Evolutionary conservation across 2,797 vertebrate genomes (phyloP).

Genomic region (Hoplostethus atlanticus): DNA sequence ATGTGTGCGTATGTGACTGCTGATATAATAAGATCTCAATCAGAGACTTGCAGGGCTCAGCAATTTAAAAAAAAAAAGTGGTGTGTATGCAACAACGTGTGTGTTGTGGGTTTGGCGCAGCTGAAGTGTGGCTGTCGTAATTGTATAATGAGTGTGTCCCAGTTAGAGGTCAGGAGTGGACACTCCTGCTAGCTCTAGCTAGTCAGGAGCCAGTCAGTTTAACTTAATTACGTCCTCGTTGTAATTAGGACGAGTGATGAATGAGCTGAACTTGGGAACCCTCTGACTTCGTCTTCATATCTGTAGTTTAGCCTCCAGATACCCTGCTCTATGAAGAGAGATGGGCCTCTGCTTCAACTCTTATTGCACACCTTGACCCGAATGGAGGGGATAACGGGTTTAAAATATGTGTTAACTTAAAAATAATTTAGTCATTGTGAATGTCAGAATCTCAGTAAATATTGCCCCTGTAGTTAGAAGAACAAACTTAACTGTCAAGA

Average conservation of each 20-base stretch:
- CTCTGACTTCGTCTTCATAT: constrained; percentile 6
- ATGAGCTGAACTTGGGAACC: not conserved
- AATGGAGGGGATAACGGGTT: not conserved
- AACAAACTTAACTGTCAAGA: constrained; percentile 1
- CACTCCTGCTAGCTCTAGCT: constrained; percentile 31
- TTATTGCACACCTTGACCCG: not conserved
- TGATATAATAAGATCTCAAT: constrained; percentile 33
- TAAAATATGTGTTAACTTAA: too few relatives aligned
- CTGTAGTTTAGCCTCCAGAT: not conserved
- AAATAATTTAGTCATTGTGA: not conserved
- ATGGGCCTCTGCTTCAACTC: not conserved
- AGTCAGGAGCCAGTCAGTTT: constrained; percentile 42
- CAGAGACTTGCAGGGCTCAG: constrained; percentile 6
- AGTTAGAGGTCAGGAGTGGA: constrained; percentile 48
- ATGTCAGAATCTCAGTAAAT: not conserved
- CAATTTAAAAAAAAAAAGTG: not conserved
- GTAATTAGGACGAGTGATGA: not conserved
- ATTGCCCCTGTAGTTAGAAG: not conserved
- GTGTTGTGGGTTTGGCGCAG: constrained; percentile 39
- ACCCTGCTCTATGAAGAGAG: constrained; percentile 1
- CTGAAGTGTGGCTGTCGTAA: constrained; percentile 39
- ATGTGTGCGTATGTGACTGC: not conserved
- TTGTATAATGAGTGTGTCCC: constrained; percentile 37
- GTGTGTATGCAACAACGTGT: constrained; percentile 16
- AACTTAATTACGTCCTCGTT: too few relatives aligned